phyloP scores from a whole-genome alignment of 2,113 vertebrate species.

The Hylia prasina region DNA sequence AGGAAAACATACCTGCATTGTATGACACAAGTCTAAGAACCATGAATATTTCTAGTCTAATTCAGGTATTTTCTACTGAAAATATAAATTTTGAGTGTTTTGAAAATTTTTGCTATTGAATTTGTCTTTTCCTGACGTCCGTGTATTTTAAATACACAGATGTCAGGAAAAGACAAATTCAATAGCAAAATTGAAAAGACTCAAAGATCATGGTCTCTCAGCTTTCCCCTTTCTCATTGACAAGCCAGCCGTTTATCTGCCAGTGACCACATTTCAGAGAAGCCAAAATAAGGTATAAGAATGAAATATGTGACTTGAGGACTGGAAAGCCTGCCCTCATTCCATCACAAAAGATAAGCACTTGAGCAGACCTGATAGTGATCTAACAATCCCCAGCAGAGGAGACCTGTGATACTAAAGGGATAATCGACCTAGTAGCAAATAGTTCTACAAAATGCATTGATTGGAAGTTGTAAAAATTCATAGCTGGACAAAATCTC shows the following conservation, averaged over 20 bases:
- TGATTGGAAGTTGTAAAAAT: not conserved
- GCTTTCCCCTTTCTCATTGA: not conserved
- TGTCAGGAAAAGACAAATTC: not conserved
- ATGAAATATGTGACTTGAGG: not conserved
- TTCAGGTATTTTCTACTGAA: not conserved
- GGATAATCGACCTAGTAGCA: not conserved
- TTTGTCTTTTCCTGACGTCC: too few relatives aligned
- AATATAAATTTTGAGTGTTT: not conserved
- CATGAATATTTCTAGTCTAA: not conserved
- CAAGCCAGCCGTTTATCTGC: not conserved
- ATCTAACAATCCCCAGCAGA: not conserved
- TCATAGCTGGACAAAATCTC: not conserved
- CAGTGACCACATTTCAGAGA: not conserved
- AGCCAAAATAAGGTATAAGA: not conserved
- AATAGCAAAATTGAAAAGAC: not conserved
- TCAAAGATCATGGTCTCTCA: not conserved
- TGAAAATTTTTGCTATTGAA: not conserved
- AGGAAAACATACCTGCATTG: not conserved
- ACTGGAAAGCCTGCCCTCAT: not conserved
- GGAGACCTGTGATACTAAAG: not conserved
- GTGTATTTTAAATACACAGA: not conserved
- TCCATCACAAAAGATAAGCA: not conserved
- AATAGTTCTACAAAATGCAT: not conserved
- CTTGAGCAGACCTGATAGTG: not conserved
- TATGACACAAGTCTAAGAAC: not conserved